Conservation (phyloP, 2,888 invertebrate species). For the Aspidapion aeneum region DNA sequence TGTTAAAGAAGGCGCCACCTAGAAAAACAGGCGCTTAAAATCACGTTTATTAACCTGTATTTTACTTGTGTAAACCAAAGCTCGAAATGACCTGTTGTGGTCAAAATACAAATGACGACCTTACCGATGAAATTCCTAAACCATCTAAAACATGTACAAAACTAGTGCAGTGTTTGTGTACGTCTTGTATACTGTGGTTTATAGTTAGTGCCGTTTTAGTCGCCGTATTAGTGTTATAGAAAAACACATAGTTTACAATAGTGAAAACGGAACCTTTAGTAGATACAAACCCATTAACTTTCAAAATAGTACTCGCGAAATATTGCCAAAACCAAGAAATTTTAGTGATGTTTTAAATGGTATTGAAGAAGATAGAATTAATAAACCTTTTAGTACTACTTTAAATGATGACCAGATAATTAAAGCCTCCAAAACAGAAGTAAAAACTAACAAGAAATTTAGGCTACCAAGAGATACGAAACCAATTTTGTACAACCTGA, state of each 20-base stretch:
- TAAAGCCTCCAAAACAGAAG: background rate
- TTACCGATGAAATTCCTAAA: slow-evolving; percentile 5
- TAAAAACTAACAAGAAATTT: slow-evolving; percentile 8
- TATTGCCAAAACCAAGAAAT: background rate
- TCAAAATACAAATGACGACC: slow-evolving; percentile 7
- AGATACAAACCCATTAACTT: background rate
- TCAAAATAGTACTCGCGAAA: background rate
- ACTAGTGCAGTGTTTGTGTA: slow-evolving; percentile 35
- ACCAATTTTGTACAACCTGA: slow-evolving; percentile 62
- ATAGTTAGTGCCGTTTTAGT: slow-evolving; percentile 42
- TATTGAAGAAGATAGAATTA: background rate
- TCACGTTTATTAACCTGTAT: too few relatives aligned
- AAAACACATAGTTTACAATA: slow-evolving; percentile 35
- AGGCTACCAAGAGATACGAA: slow-evolving; percentile 57
- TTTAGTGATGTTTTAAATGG: background rate
- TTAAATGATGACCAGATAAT: background rate
- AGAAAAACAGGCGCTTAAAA: too few relatives aligned
- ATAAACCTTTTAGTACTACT: background rate
- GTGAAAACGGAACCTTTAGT: background rate
- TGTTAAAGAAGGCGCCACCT: too few relatives aligned
- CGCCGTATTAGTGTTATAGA: slow-evolving; percentile 42
- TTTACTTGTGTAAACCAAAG: background rate
- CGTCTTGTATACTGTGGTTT: slow-evolving; percentile 43
- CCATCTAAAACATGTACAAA: background rate
- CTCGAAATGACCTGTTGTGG: slow-evolving; percentile 19